These are phyloP conservation scores for Diabrotica virgifera DNA, from an alignment of 1,140 invertebrate genomes.

Conservation along the genomic window DNA sequence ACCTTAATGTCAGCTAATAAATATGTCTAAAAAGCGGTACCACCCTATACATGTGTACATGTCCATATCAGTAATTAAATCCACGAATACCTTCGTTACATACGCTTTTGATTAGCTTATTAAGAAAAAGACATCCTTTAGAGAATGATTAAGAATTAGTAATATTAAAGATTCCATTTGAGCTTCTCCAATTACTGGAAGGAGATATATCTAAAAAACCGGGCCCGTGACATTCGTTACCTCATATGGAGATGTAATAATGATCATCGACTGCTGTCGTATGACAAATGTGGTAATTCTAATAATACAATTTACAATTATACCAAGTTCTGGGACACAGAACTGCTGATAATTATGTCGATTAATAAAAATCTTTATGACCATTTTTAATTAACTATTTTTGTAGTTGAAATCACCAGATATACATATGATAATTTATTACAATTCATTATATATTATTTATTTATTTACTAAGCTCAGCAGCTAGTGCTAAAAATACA, in stretches of 20 bases:
- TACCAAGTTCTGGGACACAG: conserved; percentile 29
- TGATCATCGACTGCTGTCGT: conserved; percentile 28
- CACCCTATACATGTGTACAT: no score
- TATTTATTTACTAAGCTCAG: no score
- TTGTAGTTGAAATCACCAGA: conserved; percentile 20
- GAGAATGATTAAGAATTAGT: conserved; percentile 1
- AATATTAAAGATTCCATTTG: neutral
- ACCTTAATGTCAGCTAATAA: no score
- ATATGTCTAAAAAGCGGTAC: no score
- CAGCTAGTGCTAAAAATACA: no score
- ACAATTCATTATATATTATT: neutral
- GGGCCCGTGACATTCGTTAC: neutral
- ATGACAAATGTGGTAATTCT: conserved; percentile 37
- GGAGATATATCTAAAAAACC: neutral
- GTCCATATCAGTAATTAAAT: no score
- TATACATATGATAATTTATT: neutral
- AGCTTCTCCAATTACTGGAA: neutral
- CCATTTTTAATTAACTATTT: conserved; percentile 30
- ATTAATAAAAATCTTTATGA: conserved; percentile 38
- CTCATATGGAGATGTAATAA: conserved; percentile 22
- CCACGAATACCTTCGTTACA: no score
- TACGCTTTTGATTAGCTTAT: no score
- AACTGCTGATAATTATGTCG: conserved; percentile 36
- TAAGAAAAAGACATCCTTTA: neutral
- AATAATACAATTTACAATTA: conserved; percentile 38